Evolutionary conservation across 2,888 invertebrate genomes (phyloP).

Genomic region (Tricholauxania praeusta): DNA sequence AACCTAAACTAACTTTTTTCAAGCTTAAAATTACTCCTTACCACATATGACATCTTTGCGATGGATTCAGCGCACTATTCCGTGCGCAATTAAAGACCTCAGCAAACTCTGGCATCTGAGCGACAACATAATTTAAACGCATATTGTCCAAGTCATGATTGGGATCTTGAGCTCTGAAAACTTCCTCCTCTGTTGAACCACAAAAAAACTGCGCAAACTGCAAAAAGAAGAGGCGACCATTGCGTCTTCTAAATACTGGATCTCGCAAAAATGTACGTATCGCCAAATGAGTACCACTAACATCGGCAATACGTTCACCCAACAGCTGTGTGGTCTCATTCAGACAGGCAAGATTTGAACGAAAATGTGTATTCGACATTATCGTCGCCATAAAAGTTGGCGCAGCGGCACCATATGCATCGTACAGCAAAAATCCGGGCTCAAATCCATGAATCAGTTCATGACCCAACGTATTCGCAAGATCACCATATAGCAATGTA

Average conservation of each 20-base stretch:
- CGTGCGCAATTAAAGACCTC: conserved; percentile 53
- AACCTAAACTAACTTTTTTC: background rate
- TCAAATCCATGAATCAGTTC: conserved; percentile 61
- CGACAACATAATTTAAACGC: conserved; percentile 56
- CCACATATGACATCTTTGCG: conserved; percentile 55
- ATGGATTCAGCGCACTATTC: conserved; percentile 54
- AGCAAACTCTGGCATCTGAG: conserved; percentile 58
- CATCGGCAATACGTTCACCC: conserved; percentile 57
- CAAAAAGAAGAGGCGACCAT: conserved; percentile 56
- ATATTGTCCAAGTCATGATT: conserved; percentile 56
- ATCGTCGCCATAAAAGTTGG: conserved; percentile 16
- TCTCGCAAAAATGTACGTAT: conserved; percentile 54
- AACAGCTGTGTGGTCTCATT: conserved; percentile 49
- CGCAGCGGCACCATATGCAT: conserved; percentile 38
- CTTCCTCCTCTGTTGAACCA: conserved; percentile 44
- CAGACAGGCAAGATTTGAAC: conserved; percentile 49
- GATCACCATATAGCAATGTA: conserved; percentile 56
- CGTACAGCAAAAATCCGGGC: conserved; percentile 54
- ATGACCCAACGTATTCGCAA: conserved; percentile 60
- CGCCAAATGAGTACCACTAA: conserved; percentile 59
- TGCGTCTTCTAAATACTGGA: conserved; percentile 42
- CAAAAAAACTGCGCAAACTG: conserved; percentile 63
- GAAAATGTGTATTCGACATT: conserved; percentile 46
- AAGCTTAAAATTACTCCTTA: conserved; percentile 40
- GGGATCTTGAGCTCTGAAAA: conserved; percentile 47